A percentile compares a stretch with the other conserved stretches of the same genome.
These are phyloP conservation scores for Orestias chungarensis DNA, from an alignment of 2,797 vertebrate species.

Conservation along the genomic window DNA sequence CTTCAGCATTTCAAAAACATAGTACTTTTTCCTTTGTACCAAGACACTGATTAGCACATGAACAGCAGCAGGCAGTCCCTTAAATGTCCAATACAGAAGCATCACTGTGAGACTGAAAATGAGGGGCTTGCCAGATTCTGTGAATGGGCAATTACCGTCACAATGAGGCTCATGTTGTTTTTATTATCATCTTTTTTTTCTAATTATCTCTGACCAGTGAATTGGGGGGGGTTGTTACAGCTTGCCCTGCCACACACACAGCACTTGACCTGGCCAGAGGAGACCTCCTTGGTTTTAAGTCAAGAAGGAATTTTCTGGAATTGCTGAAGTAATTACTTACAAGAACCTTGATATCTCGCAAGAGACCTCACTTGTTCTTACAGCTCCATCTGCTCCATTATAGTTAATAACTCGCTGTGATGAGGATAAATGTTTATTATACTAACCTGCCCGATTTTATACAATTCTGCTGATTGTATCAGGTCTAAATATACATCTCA, in stretches of 20 bases:
- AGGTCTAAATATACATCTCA: constrained; percentile 5
- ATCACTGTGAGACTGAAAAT: constrained; percentile 65
- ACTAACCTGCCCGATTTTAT: constrained; percentile 4
- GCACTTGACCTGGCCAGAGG: constrained; percentile 19
- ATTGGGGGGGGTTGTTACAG: constrained; percentile 34
- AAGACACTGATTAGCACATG: constrained; percentile 73
- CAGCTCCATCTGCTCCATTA: constrained; percentile 30
- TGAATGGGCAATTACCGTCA: constrained; percentile 68
- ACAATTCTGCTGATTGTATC: neutral
- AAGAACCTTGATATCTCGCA: constrained; percentile 39
- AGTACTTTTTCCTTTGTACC: constrained; percentile 54
- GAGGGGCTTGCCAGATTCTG: constrained; percentile 43
- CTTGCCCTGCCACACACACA: constrained; percentile 50
- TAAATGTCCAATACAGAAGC: constrained; percentile 60
- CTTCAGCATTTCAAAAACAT: constrained; percentile 47
- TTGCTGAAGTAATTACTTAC: constrained; percentile 63
- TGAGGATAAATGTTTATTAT: constrained; percentile 21
- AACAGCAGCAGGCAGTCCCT: constrained; percentile 67
- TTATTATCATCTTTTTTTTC: constrained; percentile 14
- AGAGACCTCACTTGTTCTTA: constrained; percentile 13
- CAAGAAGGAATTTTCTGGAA: constrained; percentile 36
- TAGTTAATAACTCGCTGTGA: constrained; percentile 28
- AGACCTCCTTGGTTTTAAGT: constrained; percentile 38
- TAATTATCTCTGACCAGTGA: constrained; percentile 30
- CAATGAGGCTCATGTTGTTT: constrained; percentile 57